phyloP scores from a whole-genome alignment of 2,888 invertebrate species.

The Sympetrum striolatum region DNA sequence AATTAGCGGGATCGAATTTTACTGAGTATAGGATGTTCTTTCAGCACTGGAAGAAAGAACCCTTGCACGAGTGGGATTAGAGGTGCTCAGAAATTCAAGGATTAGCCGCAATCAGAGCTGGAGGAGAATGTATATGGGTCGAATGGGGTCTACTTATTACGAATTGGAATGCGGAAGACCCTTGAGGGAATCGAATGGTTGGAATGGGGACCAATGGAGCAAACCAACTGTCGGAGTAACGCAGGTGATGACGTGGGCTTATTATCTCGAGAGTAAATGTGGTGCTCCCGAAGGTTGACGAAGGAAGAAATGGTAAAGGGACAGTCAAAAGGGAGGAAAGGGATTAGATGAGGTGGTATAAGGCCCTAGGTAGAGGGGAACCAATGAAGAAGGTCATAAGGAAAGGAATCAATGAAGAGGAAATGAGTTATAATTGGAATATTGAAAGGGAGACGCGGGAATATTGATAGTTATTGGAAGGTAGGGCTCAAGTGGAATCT shows the following conservation, averaged over 20 bases:
- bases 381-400: too few relatives aligned
- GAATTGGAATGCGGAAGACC: neutral
- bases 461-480: neutral
- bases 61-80: neutral
- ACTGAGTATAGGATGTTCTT: neutral
- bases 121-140: neutral
- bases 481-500: neutral
- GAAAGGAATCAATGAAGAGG: too few relatives aligned
- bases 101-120: neutral
- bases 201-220: neutral
- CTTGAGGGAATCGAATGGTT: neutral
- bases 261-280: too few relatives aligned
- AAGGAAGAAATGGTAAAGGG: neutral
- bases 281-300: too few relatives aligned
- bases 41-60: neutral
- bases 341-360: too few relatives aligned
- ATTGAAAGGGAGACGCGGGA: neutral
- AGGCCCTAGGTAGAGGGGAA: too few relatives aligned
- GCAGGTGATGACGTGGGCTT: too few relatives aligned
- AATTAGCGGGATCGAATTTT: neutral
- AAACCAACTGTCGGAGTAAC: too few relatives aligned
- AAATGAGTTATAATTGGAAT: too few relatives aligned
- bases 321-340: neutral
- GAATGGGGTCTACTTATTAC: neutral
- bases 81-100: neutral